phyloP scores from a whole-genome alignment of 2,797 vertebrate species.

The Coregonus ussuriensis region DNA sequence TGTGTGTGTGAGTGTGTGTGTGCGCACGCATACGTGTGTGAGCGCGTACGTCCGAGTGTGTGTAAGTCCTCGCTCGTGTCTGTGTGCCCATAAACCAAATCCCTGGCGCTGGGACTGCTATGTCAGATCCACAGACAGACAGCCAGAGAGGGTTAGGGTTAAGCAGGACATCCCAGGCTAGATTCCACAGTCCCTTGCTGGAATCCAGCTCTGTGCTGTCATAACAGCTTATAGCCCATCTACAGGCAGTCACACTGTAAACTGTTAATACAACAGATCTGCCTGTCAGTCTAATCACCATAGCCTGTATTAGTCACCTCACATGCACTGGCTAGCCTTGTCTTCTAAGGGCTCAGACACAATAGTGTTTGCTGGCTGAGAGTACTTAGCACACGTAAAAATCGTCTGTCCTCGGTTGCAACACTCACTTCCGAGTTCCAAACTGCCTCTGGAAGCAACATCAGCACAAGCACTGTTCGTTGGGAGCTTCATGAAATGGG shows the following conservation, averaged over 20 bases:
- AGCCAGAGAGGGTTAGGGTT: neutral
- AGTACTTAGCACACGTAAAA: no score
- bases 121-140: constrained; percentile 66
- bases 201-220: constrained; percentile 68
- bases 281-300: constrained; percentile 15
- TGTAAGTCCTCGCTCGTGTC: constrained; percentile 17
- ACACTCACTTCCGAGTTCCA: no score
- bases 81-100: constrained; percentile 19
- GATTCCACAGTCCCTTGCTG: constrained; percentile 73
- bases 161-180: constrained; percentile 61
- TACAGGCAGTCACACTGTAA: constrained; percentile 43
- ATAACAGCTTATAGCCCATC: constrained; percentile 70
- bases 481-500: no score
- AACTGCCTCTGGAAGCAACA: no score
- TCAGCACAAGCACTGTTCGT: no score
- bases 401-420: no score
- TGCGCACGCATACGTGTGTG: constrained; percentile 14
- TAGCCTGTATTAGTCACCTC: constrained; percentile 21
- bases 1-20: constrained; percentile 14
- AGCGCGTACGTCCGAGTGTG: constrained; percentile 18
- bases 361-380: no score
- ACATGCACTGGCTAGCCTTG: constrained; percentile 14
- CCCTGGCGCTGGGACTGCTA: constrained; percentile 55
- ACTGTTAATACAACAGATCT: constrained; percentile 70
- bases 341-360: constrained; percentile 9